Conservation (phyloP, 2,888 invertebrate species). For the Brachylomia viminalis region DNA sequence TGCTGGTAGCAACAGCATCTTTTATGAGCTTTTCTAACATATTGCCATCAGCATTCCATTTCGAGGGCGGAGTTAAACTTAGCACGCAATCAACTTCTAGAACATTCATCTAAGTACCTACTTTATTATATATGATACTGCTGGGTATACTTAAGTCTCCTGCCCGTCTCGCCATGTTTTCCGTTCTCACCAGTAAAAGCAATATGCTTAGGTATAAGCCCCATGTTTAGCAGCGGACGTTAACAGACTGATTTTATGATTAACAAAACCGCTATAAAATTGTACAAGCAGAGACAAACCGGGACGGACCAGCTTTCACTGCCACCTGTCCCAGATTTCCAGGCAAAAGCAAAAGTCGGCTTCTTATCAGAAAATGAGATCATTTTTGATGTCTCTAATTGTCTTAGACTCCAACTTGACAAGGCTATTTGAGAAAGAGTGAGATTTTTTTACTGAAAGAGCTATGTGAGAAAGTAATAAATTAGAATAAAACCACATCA, state of each 20-base stretch:
- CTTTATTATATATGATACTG: not conserved
- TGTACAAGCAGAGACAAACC: constrained; percentile 46
- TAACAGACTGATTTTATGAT: constrained; percentile 36
- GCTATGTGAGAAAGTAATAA: not conserved
- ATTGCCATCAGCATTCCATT: not conserved
- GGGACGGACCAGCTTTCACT: constrained; percentile 53
- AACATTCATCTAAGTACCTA: not conserved
- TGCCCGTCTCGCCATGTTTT: not conserved
- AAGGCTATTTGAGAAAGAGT: too few relatives aligned
- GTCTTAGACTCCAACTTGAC: constrained; percentile 18
- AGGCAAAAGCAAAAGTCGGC: constrained; percentile 42
- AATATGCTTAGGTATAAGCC: constrained; percentile 1
- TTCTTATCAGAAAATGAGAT: constrained; percentile 63
- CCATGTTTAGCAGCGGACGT: constrained; percentile 45
- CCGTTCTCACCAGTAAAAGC: constrained; percentile 24
- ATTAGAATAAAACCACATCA: too few relatives aligned
- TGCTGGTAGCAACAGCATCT: not conserved
- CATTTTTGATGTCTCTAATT: constrained; percentile 46
- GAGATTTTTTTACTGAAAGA: not conserved
- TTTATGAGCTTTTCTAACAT: constrained; percentile 3
- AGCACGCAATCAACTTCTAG: constrained; percentile 1
- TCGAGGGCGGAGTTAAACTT: not conserved
- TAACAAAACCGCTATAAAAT: constrained; percentile 55
- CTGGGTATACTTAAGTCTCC: not conserved
- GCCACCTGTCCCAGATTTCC: constrained; percentile 51